Conservation (phyloP, 2,888 invertebrate genomes). For the Cabera pusaria region DNA sequence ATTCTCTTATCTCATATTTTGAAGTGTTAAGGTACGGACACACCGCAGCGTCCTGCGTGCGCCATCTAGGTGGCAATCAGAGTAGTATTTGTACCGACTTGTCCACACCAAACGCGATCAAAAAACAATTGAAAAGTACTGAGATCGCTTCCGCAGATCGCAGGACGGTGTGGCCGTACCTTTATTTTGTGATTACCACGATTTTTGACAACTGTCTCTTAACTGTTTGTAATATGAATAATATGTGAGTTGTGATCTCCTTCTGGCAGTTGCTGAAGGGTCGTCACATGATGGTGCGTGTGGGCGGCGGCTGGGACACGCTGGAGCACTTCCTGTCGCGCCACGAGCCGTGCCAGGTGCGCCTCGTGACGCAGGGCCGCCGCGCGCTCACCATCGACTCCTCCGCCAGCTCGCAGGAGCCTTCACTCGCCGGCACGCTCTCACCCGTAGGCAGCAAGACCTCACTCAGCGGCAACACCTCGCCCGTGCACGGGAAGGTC, state of each 20-base stretch:
- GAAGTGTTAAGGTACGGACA: too few species aligned
- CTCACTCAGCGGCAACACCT: constrained; percentile 14
- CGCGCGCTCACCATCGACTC: constrained; percentile 36
- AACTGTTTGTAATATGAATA: too few species aligned
- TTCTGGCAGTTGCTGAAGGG: constrained; percentile 95
- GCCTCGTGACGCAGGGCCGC: constrained; percentile 75
- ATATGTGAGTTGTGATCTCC: too few species aligned
- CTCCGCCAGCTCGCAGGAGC: constrained; percentile 54
- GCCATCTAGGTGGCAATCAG: too few species aligned
- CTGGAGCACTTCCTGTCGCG: constrained; percentile 95
- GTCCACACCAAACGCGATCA: too few species aligned
- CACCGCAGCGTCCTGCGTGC: too few species aligned
- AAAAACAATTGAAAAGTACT: too few species aligned
- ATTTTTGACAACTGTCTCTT: too few species aligned
- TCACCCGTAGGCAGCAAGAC: constrained; percentile 18
- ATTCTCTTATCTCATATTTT: too few species aligned
- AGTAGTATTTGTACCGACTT: too few species aligned
- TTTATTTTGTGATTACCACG: background rate
- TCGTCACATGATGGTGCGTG: constrained; percentile 97
- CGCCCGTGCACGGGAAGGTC: constrained; percentile 23
- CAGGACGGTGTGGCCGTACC: too few species aligned
- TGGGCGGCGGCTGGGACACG: constrained; percentile 97
- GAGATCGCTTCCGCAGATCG: too few species aligned
- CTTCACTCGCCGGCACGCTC: constrained; percentile 50
- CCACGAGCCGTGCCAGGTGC: constrained; percentile 93